Conservation (phyloP, 2,113 vertebrate species). For the Nannobrachium achirus region DNA sequence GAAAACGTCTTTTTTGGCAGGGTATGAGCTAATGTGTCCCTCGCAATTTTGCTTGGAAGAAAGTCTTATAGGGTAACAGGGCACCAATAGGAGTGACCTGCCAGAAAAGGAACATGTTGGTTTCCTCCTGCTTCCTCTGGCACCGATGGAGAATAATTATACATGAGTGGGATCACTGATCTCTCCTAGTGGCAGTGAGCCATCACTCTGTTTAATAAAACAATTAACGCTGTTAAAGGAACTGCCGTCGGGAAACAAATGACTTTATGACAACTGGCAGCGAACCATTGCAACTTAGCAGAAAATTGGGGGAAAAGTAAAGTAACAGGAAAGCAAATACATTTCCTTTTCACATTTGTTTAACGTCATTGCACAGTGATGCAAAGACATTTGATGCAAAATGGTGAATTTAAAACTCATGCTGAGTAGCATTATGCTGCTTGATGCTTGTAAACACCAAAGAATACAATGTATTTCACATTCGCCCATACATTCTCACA, state of each 20-base stretch:
- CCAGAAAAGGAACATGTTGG: conserved; percentile 20
- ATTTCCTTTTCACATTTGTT: too few relatives aligned
- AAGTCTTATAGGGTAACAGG: conserved; percentile 3
- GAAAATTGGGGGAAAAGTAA: conserved; percentile 20
- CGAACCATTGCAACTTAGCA: conserved; percentile 40
- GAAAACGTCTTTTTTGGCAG: too few relatives aligned
- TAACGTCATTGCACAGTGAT: too few relatives aligned
- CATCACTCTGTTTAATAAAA: conserved; percentile 60
- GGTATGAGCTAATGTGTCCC: too few relatives aligned
- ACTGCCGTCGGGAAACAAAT: conserved; percentile 11
- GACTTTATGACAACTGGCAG: conserved; percentile 44
- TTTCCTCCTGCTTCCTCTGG: conserved; percentile 34
- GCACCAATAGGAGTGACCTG: conserved; percentile 26
- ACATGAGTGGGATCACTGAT: conserved; percentile 67
- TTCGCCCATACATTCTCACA: too few relatives aligned
- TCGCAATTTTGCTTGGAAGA: not conserved
- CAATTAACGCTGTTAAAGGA: conserved; percentile 62
- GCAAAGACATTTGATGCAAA: too few relatives aligned
- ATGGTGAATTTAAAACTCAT: too few relatives aligned
- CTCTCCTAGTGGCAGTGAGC: conserved; percentile 55
- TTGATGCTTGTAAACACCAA: too few relatives aligned
- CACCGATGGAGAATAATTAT: conserved; percentile 54
- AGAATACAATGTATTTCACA: too few relatives aligned
- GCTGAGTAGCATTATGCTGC: too few relatives aligned
- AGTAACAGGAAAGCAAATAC: not conserved